Base-by-base conservation (phyloP, 2,888 invertebrate species). In the Merodon equestris region DNA sequence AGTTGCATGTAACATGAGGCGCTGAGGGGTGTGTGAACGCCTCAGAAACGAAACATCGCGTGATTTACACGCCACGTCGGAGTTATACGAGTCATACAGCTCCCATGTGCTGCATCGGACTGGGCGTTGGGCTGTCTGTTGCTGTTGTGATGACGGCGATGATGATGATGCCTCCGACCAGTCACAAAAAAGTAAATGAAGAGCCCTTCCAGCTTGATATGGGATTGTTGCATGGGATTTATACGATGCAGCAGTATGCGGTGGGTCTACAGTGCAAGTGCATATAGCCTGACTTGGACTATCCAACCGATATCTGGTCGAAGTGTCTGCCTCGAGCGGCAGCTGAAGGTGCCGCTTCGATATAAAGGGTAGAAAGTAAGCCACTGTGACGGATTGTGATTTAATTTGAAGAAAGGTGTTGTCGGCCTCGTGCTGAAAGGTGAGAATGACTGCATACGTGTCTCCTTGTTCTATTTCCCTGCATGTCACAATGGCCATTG, bases 1-100 rank as follows among this genome's bases (percentile, higher is more conserved):
- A 68, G 76, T 67, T 66, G 57, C 71, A 66, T 71, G 81, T 71
- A 61, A 71, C 70, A 27, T 27, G 7, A 4, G 27, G 2, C 1
- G 40, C 10, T 40, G 67, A 57, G 61, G 27, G 66, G 63, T 76
- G 9, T 40, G 76, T 61, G 42, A 73, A 79, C 66, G 66, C 66
- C 68, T 66, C 77, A 66, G 68, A 70, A 71, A 71, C 66, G 75
- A 71, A 81, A 81, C 71, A 81, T 81, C 81, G 81, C 81, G 81
- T 81, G 81, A 81, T 81, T 81, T 81, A 81, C 81, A 71, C 81
- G 75, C 70, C 75, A 75, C 75, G 79, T 74, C 67, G 72, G 36
- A 64, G 54, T 72, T 76, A 70, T 58, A 76, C n/a, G n/a, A n/a
- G n/a, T n/a, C n/a, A 66, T 64, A 66, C 60, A n/a, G 38, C 57